phyloP scores from a whole-genome alignment of 2,888 invertebrate species.

The Drosophila kanekoi region DNA sequence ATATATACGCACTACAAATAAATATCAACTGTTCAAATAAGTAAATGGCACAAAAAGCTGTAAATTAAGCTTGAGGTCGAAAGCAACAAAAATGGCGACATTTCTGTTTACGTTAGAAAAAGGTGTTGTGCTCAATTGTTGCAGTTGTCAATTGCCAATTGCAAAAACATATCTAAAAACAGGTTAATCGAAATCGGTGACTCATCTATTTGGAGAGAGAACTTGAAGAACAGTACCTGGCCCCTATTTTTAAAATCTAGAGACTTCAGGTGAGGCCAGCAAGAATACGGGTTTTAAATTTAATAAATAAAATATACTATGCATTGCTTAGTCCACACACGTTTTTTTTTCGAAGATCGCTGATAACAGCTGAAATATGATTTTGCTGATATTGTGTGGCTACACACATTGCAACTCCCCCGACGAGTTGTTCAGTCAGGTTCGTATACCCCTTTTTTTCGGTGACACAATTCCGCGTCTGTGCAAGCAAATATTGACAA shows the following conservation, averaged over 20 bases:
- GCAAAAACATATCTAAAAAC: constrained; percentile 16
- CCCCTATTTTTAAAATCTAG: not conserved
- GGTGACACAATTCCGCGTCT: constrained; percentile 53
- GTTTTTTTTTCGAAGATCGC: constrained; percentile 11
- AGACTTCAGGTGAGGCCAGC: too few relatives aligned
- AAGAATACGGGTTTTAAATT: constrained; percentile 2
- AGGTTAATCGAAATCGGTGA: constrained; percentile 25
- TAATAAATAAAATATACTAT: too few relatives aligned
- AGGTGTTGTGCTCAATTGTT: constrained; percentile 7
- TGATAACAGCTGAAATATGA: constrained; percentile 17
- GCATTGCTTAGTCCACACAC: too few relatives aligned
- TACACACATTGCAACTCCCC: constrained; percentile 14
- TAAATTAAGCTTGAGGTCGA: constrained; percentile 25
- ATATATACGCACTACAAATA: constrained; percentile 1
- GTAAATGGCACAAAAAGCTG: constrained; percentile 15
- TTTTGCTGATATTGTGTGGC: constrained; percentile 22
- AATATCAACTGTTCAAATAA: constrained; percentile 21
- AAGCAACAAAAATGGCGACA: constrained; percentile 6
- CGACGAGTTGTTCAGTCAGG: constrained; percentile 5
- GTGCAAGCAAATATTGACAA: constrained; percentile 30
- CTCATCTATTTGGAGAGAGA: constrained; percentile 19
- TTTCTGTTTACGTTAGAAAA: constrained; percentile 17
- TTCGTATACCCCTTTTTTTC: constrained; percentile 1
- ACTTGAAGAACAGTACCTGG: not conserved
- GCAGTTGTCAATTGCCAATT: constrained; percentile 29